phyloP scores from a whole-genome alignment of 2,888 invertebrate species.

The Neria commutata region DNA sequence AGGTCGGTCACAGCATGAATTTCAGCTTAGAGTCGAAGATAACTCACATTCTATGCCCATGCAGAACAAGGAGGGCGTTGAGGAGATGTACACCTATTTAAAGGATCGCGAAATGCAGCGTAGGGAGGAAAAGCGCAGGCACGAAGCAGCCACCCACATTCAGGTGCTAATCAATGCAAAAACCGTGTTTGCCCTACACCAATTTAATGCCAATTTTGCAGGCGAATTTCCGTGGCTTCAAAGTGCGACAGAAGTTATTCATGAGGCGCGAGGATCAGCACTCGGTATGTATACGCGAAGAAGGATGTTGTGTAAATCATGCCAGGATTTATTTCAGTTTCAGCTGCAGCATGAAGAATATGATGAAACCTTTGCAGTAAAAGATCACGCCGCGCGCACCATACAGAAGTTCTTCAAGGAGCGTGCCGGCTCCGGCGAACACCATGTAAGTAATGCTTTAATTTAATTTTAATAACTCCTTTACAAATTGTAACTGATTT shows the following conservation, averaged over 20 bases:
- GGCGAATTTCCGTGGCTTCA: slow-evolving; percentile 31
- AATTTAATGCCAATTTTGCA: slow-evolving; percentile 11
- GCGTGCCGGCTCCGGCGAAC: no score
- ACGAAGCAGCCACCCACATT: slow-evolving; percentile 46
- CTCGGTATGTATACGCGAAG: not conserved
- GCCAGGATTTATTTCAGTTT: not conserved
- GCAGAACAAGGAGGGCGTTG: slow-evolving; percentile 49
- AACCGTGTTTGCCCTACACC: not conserved
- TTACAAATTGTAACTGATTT: no score
- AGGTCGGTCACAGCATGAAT: slow-evolving; percentile 30
- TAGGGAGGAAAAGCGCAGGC: slow-evolving; percentile 29
- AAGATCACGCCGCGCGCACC: slow-evolving; percentile 26
- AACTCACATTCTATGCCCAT: not conserved
- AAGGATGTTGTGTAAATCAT: not conserved
- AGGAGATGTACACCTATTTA: slow-evolving; percentile 51
- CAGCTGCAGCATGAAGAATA: not conserved
- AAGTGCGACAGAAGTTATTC: slow-evolving; percentile 21
- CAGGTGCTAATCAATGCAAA: slow-evolving; percentile 38
- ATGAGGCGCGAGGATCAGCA: not conserved
- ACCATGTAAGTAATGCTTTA: not conserved
- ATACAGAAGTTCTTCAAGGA: slow-evolving; percentile 29
- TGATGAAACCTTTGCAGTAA: not conserved
- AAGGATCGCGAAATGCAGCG: slow-evolving; percentile 46
- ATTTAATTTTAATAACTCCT: not conserved
- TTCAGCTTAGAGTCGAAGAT: not conserved